Percentiles rank a stretch among this genome's conserved stretches.
phyloP scores from a whole-genome alignment of 2,113 vertebrate species.

The Pseudopodoces humilis region DNA sequence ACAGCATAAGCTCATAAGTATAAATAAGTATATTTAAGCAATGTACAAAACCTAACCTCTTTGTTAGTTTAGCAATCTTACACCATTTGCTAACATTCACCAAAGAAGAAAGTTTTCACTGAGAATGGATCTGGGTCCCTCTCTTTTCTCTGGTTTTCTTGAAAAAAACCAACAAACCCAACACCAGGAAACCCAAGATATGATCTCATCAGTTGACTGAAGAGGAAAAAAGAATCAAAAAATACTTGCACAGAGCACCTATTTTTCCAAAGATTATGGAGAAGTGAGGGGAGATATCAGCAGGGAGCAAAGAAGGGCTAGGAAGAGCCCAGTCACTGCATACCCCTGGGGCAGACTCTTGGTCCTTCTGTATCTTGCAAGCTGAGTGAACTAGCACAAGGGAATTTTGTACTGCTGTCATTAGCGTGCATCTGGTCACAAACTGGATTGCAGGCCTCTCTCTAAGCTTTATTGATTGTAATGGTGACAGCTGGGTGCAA shows the following conservation, averaged over 20 bases:
- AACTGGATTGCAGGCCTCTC: background rate
- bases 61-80: background rate
- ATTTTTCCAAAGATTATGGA: background rate
- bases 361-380: accelerated
- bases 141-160: background rate
- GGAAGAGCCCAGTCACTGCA: background rate
- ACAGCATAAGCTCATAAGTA: background rate
- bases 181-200: background rate
- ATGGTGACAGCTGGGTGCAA: background rate
- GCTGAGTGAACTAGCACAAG: background rate
- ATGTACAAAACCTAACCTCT: background rate
- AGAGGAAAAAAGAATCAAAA: background rate
- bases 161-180: background rate
- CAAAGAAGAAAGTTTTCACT: background rate
- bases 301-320: background rate
- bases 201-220: background rate
- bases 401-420: background rate
- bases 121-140: background rate
- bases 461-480: background rate
- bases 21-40: no score
- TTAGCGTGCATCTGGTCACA: background rate
- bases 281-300: background rate
- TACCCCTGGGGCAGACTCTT: background rate
- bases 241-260: background rate
- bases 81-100: background rate